These are phyloP conservation scores for Gallinago paraguaiae DNA, from an alignment of 2,113 vertebrate genomes.

Conservation along the genomic window DNA sequence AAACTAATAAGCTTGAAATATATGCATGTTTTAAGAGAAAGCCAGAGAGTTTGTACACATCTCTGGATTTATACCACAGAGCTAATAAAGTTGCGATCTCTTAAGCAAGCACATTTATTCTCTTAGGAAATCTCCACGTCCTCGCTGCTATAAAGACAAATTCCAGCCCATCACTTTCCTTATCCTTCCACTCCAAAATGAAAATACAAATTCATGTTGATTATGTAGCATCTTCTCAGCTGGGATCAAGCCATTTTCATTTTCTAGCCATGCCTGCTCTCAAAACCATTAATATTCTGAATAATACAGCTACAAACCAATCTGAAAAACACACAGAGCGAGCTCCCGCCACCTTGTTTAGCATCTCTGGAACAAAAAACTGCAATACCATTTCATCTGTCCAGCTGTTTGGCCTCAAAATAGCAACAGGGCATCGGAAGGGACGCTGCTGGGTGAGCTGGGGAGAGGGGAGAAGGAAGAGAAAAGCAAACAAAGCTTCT, in stretches of 20 bases:
- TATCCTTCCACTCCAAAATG: not conserved
- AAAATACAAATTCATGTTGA: slow-evolving; percentile 31
- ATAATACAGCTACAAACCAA: not conserved
- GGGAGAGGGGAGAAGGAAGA: not conserved
- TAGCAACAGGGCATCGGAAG: not conserved
- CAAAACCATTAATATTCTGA: slow-evolving; percentile 6
- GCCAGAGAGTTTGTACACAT: not conserved
- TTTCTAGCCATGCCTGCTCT: not conserved
- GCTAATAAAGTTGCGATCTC: slow-evolving; percentile 21
- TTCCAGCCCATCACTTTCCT: slow-evolving; percentile 7
- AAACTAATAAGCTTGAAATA: not conserved
- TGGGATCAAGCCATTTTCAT: not conserved
- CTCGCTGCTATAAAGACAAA: slow-evolving; percentile 4
- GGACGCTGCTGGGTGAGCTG: not conserved
- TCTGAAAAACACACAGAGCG: not conserved
- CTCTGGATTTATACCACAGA: slow-evolving; percentile 12
- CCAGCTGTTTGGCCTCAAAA: not conserved
- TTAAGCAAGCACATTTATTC: slow-evolving; percentile 22
- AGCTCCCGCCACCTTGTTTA: not conserved
- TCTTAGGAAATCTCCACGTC: not conserved
- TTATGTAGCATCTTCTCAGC: slow-evolving; percentile 2
- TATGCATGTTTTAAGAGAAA: not conserved
- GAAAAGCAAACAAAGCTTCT: not conserved
- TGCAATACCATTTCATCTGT: not conserved
- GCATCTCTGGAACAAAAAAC: not conserved